Evolutionary conservation across 2,797 vertebrate genomes (phyloP), one percentile per base, ranked within the genome.

Genomic region (Mionectes olivaceus): DNA sequence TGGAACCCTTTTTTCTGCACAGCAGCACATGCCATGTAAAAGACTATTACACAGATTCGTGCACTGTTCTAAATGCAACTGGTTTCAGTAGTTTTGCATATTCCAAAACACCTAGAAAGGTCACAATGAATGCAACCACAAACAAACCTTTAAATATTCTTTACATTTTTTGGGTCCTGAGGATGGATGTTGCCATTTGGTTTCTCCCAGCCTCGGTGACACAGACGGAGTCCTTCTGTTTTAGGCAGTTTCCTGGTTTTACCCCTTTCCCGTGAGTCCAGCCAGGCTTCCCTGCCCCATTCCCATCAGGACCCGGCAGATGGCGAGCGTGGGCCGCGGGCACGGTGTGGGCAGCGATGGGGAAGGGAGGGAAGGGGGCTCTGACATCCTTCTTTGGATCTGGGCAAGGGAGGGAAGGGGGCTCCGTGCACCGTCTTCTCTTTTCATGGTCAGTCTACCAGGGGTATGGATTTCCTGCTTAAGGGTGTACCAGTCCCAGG

Each of bases 261-360:
- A 24, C 4, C 1, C 0, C 17, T 6, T 15, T 2, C 30, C 32
- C 5, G 1, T 1, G 21, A 0, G 11, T 0, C 27, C 39, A 13
- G 63, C 32, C 61, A 19, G 14, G 39, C 16, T 17, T 41, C 35
- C 33, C 49, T 19, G 3, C 8, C 2, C 23, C 50, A 7, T 5
- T 47, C 30, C 35, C 33, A 22, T 3, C 56, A 60, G 18, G 15
- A 27, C 43, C 90, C 96, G 71, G 90, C 83, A 90, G 94, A 70
- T 78, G 96, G 97, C 67, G 93, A 33, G 14, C 73, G 37, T n/a
- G 28, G 83, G 44, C 78, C 49, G 50, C 67, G 35, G 4, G 55
- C 17, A 13, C 19, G 49, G 50, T 6, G 50, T 52, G 50, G 27
- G 49, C 49, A 50, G 27, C 16, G 49, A 17, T 16, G 49, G 49